Base-by-base conservation (phyloP, 2,113 vertebrate genomes). In the Nestor notabilis region DNA sequence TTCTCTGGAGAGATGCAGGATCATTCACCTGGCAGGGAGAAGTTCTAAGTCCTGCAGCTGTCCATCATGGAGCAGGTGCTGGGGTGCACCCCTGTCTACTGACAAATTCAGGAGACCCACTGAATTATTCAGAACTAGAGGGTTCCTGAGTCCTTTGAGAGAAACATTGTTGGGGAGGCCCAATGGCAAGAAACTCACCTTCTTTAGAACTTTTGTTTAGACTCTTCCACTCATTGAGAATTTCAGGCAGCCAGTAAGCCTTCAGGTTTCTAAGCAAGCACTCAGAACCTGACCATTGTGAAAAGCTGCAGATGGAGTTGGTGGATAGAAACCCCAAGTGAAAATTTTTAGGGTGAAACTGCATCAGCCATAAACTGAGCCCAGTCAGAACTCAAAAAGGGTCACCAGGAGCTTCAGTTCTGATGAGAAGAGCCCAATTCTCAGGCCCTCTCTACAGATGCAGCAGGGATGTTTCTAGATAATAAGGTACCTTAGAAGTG, bases 251-350 rank as follows among this genome's bases (percentile, higher is more conserved):
- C 23, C 63, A 19, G 21, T 17, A 71, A 49, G 17, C n/a, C 52
- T 56, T 55, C 24, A 8, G 20, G 37, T 74, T 78, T 71, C 44
- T 55, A 16, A 70, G 46, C 31, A 13, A 49, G 69, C 31, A 2
- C 58, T 72, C 6, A 1, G 43, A 17, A 46, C 28, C 39, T 15
- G 7, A 7, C 21, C 0, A 0, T 28, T 31, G 0, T 1, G 1
- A 88, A 82, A 61, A 52, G 27, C 70, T 52, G 2, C 0, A 2
- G 43, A 1, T 91, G 46, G 47, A 46, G 44, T 5, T 41, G 17
- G 17, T 72, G 44, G 27, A 21, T 60, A n/a, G 39, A 85, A 85
- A 25, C 17, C 29, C 46, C 24, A 44, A 3, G 46, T 77, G 53
- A 91, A 60, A 55, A 37, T 60, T 83, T 83, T 29, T 52, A 27